Conservation (phyloP, 2,888 invertebrate species). For the Ptilodon capucinus region DNA sequence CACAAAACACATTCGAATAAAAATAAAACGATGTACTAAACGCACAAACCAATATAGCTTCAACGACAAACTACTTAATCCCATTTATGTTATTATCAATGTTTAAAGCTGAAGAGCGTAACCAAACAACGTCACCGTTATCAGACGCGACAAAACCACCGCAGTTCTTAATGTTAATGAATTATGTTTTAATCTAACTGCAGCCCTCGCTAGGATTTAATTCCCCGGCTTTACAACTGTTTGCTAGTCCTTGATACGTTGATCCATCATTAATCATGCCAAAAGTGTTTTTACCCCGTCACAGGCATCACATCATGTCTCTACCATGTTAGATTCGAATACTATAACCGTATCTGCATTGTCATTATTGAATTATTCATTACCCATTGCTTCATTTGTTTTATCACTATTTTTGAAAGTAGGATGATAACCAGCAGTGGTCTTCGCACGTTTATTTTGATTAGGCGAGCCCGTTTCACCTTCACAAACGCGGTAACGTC, state of each 20-base stretch:
- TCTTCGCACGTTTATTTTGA: slow-evolving; percentile 4
- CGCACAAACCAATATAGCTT: background rate
- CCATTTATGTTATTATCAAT: background rate
- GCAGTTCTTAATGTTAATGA: slow-evolving; percentile 16
- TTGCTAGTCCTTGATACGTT: slow-evolving; percentile 56
- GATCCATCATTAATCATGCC: slow-evolving; percentile 60
- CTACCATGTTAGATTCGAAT: slow-evolving; percentile 16
- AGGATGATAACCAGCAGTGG: slow-evolving; percentile 9
- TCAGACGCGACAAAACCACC: slow-evolving; percentile 27
- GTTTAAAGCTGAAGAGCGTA: background rate
- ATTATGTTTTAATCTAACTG: slow-evolving; percentile 26
- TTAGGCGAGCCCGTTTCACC: slow-evolving; percentile 14
- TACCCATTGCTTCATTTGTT: slow-evolving; percentile 19
- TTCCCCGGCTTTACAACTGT: slow-evolving; percentile 40
- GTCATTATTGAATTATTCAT: slow-evolving; percentile 5
- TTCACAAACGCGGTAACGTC: slow-evolving; percentile 9
- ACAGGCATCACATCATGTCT: slow-evolving; percentile 37
- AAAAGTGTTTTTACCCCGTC: slow-evolving; percentile 48
- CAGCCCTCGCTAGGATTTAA: slow-evolving; percentile 35
- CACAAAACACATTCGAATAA: background rate
- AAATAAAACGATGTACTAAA: background rate
- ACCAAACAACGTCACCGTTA: slow-evolving; percentile 24
- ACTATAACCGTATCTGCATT: slow-evolving; percentile 6
- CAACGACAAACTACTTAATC: background rate
- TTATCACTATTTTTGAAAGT: slow-evolving; percentile 2